Base-by-base conservation (phyloP, 1,140 invertebrate genomes). In the Agraylea sexmaculata region DNA sequence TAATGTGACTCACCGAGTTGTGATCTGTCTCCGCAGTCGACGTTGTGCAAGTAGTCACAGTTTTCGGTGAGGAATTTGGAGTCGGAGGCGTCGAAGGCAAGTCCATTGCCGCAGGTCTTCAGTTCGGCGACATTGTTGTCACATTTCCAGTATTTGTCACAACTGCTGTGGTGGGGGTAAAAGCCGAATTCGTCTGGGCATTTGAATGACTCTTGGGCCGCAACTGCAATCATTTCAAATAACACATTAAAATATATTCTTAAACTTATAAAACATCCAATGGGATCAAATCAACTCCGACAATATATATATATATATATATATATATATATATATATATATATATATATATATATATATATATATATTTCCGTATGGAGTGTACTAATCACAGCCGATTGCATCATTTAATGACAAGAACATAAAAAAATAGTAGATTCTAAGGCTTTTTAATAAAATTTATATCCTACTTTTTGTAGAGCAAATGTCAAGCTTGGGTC, bases 71-170 rank as follows among this genome's bases (percentile, higher is more conserved):
- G 68, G 69, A 80, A 90, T 69, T 91, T 90, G 30, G 75, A 71
- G 63, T 93, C 89, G 12, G 75, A 71, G 43, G 87, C 78, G 59
- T 91, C 88, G 62, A 94, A 94, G 37, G 88, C 88, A 21, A 94
- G 72, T 30, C 90, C 90, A 56, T 94, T 94, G 27, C 89, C 89
- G 66, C 90, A 93, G 19, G 87, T 88, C 62, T 92, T 92, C 43
- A 93, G 66, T 51, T 89, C 85, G 40, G 87, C 82, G 1, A 72
- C 77, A 46, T 83, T 83, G 53, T 87, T 87, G 60, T 92, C 87
- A 59, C 89, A 94, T 57, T 91, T 89, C 84, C 85, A 93, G 64
- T 93, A 94, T 66, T 93, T 93, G 68, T 94, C 90, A 59, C 90
- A 94, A 16, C 83, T 87, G 43, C 70, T 64, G 53, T 80, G 80